Evolutionary conservation across 2,797 vertebrate genomes (phyloP).

Genomic region (Sebastes vulpes): DNA sequence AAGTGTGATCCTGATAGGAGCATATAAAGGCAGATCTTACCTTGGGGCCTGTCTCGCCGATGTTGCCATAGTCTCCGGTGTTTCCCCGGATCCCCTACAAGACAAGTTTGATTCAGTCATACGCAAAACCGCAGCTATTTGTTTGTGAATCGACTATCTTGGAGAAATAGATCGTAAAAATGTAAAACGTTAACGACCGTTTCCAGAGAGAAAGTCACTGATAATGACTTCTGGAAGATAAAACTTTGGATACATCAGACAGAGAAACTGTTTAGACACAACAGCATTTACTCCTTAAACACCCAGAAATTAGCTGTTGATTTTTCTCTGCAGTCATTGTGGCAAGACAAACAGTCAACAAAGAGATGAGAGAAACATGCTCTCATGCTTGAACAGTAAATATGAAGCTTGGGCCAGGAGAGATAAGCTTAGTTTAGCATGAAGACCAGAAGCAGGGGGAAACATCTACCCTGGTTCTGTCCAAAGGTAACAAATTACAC

Average conservation of each 20-base stretch:
- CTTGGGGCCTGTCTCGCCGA: constrained; percentile 80
- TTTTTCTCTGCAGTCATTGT: background rate
- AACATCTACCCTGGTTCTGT: background rate
- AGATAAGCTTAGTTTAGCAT: background rate
- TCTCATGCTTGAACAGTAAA: background rate
- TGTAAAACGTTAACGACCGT: background rate
- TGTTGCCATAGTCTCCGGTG: constrained; percentile 76
- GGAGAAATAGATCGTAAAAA: background rate
- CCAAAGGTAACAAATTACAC: background rate
- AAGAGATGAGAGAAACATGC: background rate
- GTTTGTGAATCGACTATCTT: background rate
- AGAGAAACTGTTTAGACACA: constrained; percentile 3
- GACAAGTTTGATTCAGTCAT: constrained; percentile 12
- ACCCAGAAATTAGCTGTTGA: background rate
- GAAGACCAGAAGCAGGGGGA: background rate
- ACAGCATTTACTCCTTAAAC: background rate
- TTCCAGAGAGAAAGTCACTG: constrained; percentile 10
- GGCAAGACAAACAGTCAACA: background rate
- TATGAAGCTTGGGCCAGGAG: background rate
- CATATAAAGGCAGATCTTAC: constrained; percentile 50
- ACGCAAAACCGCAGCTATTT: background rate
- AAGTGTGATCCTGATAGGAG: background rate
- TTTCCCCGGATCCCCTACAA: constrained; percentile 78
- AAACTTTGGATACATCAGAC: constrained; percentile 3
- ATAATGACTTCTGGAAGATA: background rate